Evolutionary conservation across 2,797 vertebrate species (phyloP), one percentile per base, ranked within the genome.

Genomic region (Sebastes trivittatus): DNA sequence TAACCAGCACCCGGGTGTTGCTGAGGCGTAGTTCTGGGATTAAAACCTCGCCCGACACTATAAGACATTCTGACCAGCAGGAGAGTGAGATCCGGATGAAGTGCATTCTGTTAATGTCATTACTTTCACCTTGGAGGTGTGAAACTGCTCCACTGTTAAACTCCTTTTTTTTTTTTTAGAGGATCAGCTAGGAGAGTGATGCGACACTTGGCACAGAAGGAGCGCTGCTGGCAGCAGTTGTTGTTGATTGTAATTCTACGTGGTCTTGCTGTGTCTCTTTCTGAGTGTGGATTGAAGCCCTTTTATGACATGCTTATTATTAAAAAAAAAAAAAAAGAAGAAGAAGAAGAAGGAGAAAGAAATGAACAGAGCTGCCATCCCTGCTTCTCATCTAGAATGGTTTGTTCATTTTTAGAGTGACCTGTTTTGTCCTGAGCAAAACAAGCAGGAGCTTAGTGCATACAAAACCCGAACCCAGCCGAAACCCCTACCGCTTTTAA

Each of bases 371-470:
- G 92, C 92, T 93, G 93, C 93, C 93, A 75, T 93, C 89, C 81
- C 75, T 78, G 72, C 84, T 73, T 92, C 78, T 87, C 71, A 29
- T 80, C 71, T 72, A 67, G 38, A 87, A 82, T 22, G 3, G 58
- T 90, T 85, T 88, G 64, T 89, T 88, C 59, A 69, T 92, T 84
- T 89, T 82, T 84, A 75, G 82, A 84, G 81, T 83, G 79, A 89
- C 85, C 92, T 86, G 89, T 94, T 94, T 92, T 89, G 92, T 94
- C 93, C 94, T 94, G 94, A 95, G 94, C 92, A 92, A 93, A 94
- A 93, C 92, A 93, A 93, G 90, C 87, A 82, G 88, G 84, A 91
- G 89, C 70, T 93, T 93, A 94, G 93, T 95, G 94, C 93, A 94
- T 93, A 92, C 83, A 81, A 46, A 89, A 90, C 83, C 80, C 81